A percentile compares a stretch with the other conserved stretches of the same genome.
phyloP scores from a whole-genome alignment of 2,797 vertebrate species.

The Alectoris magna region DNA sequence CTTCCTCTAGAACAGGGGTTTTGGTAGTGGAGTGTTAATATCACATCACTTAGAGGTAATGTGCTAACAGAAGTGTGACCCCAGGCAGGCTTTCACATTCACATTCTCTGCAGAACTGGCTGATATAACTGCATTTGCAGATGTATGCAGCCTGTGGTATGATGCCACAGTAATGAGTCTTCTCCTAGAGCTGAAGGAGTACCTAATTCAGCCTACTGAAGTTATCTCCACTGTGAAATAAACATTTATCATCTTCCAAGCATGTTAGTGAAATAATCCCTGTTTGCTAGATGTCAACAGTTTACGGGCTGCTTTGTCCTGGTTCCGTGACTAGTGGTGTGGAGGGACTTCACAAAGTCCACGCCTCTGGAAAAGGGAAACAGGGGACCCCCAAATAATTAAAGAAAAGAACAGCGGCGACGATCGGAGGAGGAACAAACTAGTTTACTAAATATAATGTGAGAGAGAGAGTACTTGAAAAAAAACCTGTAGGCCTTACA shows the following conservation, averaged over 20 bases:
- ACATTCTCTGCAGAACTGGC: background rate
- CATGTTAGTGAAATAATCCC: background rate
- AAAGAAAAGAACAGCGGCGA: too few relatives aligned
- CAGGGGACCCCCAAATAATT: too few relatives aligned
- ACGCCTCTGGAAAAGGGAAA: too few relatives aligned
- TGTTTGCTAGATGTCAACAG: background rate
- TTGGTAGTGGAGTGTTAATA: background rate
- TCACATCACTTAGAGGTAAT: background rate
- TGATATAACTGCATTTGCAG: background rate
- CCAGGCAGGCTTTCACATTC: background rate
- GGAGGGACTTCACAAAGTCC: too few relatives aligned
- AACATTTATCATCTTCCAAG: background rate
- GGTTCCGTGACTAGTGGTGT: too few relatives aligned
- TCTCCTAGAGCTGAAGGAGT: background rate
- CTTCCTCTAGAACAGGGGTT: background rate
- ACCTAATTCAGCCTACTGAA: background rate
- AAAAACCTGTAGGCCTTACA: too few relatives aligned
- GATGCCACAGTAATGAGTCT: background rate
- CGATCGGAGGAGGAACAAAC: too few relatives aligned
- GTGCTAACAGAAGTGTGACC: background rate
- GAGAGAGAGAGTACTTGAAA: too few relatives aligned
- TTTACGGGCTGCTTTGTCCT: too few relatives aligned
- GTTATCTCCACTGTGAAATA: background rate
- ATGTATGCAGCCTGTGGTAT: rapidly evolving
- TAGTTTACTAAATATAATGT: too few relatives aligned